Evolutionary conservation across 2,888 invertebrate genomes (phyloP).

Genomic region (Megalurothrips usitatus): DNA sequence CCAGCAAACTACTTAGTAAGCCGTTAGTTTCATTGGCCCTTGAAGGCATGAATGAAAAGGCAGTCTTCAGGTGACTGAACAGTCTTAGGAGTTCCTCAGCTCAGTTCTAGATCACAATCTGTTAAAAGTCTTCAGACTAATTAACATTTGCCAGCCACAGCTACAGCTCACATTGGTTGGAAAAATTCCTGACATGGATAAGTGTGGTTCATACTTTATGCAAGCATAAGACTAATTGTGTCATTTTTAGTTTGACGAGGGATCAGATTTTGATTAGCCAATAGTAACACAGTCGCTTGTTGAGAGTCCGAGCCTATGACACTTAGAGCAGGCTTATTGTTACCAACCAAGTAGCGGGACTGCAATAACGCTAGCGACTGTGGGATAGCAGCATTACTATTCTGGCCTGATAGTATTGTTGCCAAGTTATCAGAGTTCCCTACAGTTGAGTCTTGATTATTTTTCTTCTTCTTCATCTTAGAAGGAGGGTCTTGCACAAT

Average conservation of each 20-base stretch:
- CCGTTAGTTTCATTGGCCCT: not conserved
- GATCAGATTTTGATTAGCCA: not conserved
- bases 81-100: not conserved
- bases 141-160: not conserved
- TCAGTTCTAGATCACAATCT: not conserved
- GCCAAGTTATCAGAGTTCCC: conserved; percentile 1
- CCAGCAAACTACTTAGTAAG: not conserved
- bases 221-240: not conserved
- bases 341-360: not conserved
- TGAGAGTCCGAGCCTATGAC: not conserved
- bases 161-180: too few relatives aligned
- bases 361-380: not conserved
- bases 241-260: not conserved
- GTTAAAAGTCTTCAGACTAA: not conserved
- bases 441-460: not conserved
- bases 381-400: conserved; percentile 7
- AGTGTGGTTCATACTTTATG: not conserved
- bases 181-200: too few relatives aligned
- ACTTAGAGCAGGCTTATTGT: not conserved
- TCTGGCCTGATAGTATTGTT: conserved; percentile 4
- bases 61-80: conserved; percentile 22
- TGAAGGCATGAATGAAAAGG: not conserved
- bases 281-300: conserved; percentile 3
- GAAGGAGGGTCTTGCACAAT: not conserved
- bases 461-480: not conserved